Conservation (phyloP, 2,797 vertebrate genomes). For the Falco cherrug region DNA sequence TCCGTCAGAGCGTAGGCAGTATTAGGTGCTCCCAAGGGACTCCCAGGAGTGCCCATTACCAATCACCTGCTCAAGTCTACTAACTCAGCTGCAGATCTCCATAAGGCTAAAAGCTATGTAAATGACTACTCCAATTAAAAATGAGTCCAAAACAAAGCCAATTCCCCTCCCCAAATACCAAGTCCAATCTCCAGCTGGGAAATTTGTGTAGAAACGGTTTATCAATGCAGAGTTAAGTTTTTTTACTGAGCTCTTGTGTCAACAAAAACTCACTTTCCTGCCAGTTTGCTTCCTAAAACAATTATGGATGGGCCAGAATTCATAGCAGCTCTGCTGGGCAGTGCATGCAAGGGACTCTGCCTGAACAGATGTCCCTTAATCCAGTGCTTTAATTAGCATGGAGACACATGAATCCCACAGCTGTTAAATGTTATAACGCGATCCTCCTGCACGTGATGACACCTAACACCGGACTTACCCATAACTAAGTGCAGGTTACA, state of each 20-base stretch:
- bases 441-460: not conserved
- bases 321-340: not conserved
- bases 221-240: not conserved
- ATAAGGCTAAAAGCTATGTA: not conserved
- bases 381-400: not conserved
- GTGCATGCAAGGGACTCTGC: not conserved
- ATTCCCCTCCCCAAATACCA: not conserved
- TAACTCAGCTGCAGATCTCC: not conserved
- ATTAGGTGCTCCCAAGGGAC: not conserved
- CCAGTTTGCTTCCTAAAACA: not conserved
- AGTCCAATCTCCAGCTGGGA: not conserved
- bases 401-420: not conserved
- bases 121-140: not conserved
- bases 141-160: not conserved
- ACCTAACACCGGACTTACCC: not conserved
- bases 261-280: not conserved
- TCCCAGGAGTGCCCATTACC: not conserved
- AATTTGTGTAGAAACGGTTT: not conserved
- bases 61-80: not conserved
- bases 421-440: not conserved
- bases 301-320: not conserved
- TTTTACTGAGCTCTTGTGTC: not conserved
- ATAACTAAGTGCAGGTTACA: not conserved
- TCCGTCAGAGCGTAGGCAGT: not conserved
- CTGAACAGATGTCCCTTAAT: constrained; percentile 32